Evolutionary conservation across 2,113 vertebrate species (phyloP).

Genomic region (Gobiocypris rarus): DNA sequence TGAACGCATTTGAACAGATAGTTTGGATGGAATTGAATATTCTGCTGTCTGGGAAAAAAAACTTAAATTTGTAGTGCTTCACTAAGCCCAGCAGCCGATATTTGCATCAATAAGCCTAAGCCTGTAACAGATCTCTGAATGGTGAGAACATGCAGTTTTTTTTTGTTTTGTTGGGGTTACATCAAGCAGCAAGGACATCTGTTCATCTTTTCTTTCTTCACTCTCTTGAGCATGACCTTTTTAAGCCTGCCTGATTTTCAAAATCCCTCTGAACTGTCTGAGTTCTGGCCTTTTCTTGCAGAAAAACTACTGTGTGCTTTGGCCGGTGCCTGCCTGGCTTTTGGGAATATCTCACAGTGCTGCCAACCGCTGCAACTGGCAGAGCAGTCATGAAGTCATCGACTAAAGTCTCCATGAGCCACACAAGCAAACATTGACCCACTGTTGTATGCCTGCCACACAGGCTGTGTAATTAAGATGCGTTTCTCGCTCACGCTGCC

Average conservation of each 20-base stretch:
- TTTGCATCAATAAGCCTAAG: neutral
- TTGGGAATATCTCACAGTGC: conserved; percentile 22
- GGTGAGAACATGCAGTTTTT: neutral
- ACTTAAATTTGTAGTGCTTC: conserved; percentile 7
- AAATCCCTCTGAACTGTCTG: conserved; percentile 9
- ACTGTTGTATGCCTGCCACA: neutral
- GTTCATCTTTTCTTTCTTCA: conserved; percentile 21
- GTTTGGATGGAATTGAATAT: neutral
- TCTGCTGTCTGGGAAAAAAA: conserved; percentile 5
- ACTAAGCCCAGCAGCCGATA: conserved; percentile 6
- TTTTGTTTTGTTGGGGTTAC: conserved; percentile 4
- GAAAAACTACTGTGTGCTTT: conserved; percentile 30
- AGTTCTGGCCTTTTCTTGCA: conserved; percentile 2
- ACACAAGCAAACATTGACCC: conserved; percentile 46
- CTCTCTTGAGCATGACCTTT: conserved; percentile 15
- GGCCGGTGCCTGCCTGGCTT: conserved; percentile 19
- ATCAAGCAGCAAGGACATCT: conserved; percentile 14
- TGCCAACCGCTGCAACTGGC: neutral
- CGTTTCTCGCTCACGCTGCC: neutral
- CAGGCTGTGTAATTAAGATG: conserved; percentile 21
- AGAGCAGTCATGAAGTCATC: conserved; percentile 46
- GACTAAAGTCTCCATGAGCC: conserved; percentile 37
- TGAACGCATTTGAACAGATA: neutral
- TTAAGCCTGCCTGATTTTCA: conserved; percentile 35
- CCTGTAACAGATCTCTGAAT: conserved; percentile 11